A percentile compares a stretch with the other conserved stretches of the same genome.
These are phyloP conservation scores for Athene cunicularia DNA, from an alignment of 2,113 vertebrate genomes.

Conservation along the genomic window DNA sequence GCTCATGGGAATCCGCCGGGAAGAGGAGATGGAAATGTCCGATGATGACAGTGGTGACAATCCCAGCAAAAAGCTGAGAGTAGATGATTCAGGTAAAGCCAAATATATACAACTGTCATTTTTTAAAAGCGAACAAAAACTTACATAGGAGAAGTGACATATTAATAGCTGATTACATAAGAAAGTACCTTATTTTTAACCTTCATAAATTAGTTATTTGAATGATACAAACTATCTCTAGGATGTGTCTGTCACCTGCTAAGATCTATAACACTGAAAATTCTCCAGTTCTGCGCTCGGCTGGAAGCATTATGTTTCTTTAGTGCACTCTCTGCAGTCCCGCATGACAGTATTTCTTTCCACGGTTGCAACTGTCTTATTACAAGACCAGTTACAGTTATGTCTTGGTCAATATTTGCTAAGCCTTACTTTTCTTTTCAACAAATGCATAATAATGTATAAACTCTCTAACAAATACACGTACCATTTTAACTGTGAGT, in stretches of 20 bases:
- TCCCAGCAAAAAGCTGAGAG: slow-evolving; percentile 84
- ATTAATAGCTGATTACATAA: not conserved
- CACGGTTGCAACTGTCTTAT: not conserved
- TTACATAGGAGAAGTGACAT: not conserved
- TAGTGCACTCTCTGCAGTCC: not conserved
- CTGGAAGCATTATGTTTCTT: not conserved
- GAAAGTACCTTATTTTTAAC: slow-evolving; percentile 37
- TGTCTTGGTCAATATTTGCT: not conserved
- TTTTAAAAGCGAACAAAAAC: not conserved
- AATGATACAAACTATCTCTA: slow-evolving; percentile 34
- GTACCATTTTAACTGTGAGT: not conserved
- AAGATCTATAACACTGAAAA: not conserved
- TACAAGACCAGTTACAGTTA: not conserved
- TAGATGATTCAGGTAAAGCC: slow-evolving; percentile 86
- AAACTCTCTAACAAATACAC: not conserved
- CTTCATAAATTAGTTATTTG: slow-evolving; percentile 36
- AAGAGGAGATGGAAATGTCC: slow-evolving; percentile 98
- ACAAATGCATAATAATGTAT: not conserved
- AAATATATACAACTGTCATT: not conserved
- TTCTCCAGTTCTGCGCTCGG: slow-evolving; percentile 5
- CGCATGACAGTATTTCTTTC: slow-evolving; percentile 27
- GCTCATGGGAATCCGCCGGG: slow-evolving; percentile 92
- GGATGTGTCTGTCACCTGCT: slow-evolving; percentile 28
- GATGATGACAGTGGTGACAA: slow-evolving; percentile 90
- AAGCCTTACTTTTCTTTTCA: not conserved